Percentiles rank a stretch among this genome's conserved stretches.
phyloP scores from a whole-genome alignment of 2,113 vertebrate genomes.

The Oncorhynchus kisutch region DNA sequence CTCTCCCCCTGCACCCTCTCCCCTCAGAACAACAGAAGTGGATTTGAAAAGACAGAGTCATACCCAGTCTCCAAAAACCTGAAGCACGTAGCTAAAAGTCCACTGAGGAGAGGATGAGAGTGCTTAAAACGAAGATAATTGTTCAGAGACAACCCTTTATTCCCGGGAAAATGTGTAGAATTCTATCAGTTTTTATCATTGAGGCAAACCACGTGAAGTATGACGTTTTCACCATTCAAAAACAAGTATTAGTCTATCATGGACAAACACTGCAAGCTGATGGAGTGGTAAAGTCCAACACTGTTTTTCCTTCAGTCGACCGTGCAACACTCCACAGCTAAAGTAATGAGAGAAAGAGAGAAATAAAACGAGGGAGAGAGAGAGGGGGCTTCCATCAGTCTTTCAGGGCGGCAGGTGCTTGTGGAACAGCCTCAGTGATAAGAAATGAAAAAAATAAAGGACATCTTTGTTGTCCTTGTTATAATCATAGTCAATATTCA shows the following conservation, averaged over 20 bases:
- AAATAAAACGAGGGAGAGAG: constrained; percentile 3
- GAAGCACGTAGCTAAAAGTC: constrained; percentile 58
- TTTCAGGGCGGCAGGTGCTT: constrained; percentile 39
- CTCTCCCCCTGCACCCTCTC: constrained; percentile 13
- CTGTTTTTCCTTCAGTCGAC: constrained; percentile 22
- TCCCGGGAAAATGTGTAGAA: constrained; percentile 11
- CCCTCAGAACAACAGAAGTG: constrained; percentile 52
- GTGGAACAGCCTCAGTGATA: constrained; percentile 62
- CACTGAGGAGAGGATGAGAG: constrained; percentile 25
- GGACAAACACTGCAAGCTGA: not conserved
- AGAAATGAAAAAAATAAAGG: constrained; percentile 66
- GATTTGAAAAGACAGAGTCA: constrained; percentile 54
- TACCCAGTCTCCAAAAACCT: constrained; percentile 62
- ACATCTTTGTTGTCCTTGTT: constrained; percentile 73
- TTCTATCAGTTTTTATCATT: constrained; percentile 11
- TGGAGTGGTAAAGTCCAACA: not conserved
- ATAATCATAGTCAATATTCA: constrained; percentile 72
- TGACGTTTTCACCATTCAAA: constrained; percentile 33
- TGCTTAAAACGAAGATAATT: constrained; percentile 18
- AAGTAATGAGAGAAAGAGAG: constrained; percentile 46
- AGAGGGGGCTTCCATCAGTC: constrained; percentile 52
- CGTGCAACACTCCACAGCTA: constrained; percentile 53
- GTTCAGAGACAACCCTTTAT: constrained; percentile 59
- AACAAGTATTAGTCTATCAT: constrained; percentile 46
- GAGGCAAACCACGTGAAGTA: constrained; percentile 54